phyloP scores from a whole-genome alignment of 1,140 invertebrate genomes.

The Drosophila pseudoobscura region DNA sequence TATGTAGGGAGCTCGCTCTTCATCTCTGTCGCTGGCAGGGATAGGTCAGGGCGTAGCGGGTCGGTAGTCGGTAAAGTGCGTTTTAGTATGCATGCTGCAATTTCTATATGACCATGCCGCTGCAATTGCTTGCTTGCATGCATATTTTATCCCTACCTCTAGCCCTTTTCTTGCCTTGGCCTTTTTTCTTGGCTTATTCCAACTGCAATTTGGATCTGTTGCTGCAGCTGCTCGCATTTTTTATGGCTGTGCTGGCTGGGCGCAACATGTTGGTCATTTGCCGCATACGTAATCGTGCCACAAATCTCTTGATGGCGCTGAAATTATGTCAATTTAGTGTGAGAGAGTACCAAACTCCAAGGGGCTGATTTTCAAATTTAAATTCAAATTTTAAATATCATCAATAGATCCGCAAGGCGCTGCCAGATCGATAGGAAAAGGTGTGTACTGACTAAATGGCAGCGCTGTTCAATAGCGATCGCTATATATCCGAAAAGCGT shows the following conservation, averaged over 20 bases:
- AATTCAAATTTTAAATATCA: no score
- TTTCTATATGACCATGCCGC: constrained; percentile 43
- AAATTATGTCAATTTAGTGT: constrained; percentile 41
- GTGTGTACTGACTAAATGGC: no score
- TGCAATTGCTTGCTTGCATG: constrained; percentile 40
- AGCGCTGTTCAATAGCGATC: no score
- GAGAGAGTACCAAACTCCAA: not conserved
- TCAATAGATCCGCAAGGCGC: no score
- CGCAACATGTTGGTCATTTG: constrained; percentile 61
- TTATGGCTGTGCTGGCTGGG: constrained; percentile 29
- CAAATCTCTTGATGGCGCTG: constrained; percentile 52
- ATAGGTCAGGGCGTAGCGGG: no score
- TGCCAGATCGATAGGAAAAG: no score
- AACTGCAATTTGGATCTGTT: constrained; percentile 20
- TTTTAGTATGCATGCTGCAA: constrained; percentile 59
- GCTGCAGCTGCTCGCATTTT: constrained; percentile 19
- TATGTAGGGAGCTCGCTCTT: no score
- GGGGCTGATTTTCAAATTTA: no score
- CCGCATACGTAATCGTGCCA: constrained; percentile 40
- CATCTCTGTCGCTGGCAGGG: no score
- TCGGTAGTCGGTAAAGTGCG: constrained; percentile 3
- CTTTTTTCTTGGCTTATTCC: constrained; percentile 12
- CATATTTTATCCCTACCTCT: constrained; percentile 30
- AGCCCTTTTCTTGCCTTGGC: constrained; percentile 1
- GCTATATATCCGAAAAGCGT: no score